Evolutionary conservation across 2,888 invertebrate species (phyloP).

Genomic region (Blastobasis adustella): DNA sequence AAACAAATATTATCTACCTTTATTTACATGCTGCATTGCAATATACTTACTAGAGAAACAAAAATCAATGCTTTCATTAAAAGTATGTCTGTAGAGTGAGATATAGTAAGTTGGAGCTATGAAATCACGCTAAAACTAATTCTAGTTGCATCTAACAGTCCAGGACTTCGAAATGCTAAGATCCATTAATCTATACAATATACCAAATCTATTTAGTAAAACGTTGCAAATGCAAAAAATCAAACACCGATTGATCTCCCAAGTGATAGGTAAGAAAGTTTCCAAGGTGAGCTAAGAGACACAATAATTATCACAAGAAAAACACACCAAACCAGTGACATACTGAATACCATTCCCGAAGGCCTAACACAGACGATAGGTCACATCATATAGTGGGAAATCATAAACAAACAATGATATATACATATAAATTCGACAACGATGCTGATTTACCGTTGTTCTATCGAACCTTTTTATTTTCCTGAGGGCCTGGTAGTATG

Average conservation of each 20-base stretch:
- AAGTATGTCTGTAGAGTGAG: constrained; percentile 50
- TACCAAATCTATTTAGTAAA: constrained; percentile 32
- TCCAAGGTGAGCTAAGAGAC: constrained; percentile 56
- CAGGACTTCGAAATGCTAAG: constrained; percentile 17
- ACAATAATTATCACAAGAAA: constrained; percentile 56
- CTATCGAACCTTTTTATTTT: constrained; percentile 89
- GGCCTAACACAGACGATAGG: constrained; percentile 66
- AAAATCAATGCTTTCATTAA: constrained; percentile 33
- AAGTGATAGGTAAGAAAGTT: constrained; percentile 55
- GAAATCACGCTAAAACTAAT: constrained; percentile 48
- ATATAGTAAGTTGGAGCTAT: constrained; percentile 46
- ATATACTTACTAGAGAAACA: constrained; percentile 39
- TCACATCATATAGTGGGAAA: constrained; percentile 57
- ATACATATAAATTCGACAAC: constrained; percentile 46
- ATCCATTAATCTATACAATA: constrained; percentile 7
- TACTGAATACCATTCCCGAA: constrained; percentile 62
- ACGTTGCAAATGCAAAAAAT: constrained; percentile 48
- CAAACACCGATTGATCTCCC: constrained; percentile 41
- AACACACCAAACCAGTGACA: constrained; percentile 60
- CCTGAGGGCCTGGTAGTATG: constrained; percentile 91
- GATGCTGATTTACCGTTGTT: constrained; percentile 50
- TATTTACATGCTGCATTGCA: constrained; percentile 63
- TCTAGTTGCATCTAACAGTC: constrained; percentile 28
- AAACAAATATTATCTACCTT: constrained; percentile 52
- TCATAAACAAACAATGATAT: constrained; percentile 56